These are phyloP conservation scores for Belonocnema kinseyi DNA, from an alignment of 1,140 invertebrate genomes.

Conservation along the genomic window DNA sequence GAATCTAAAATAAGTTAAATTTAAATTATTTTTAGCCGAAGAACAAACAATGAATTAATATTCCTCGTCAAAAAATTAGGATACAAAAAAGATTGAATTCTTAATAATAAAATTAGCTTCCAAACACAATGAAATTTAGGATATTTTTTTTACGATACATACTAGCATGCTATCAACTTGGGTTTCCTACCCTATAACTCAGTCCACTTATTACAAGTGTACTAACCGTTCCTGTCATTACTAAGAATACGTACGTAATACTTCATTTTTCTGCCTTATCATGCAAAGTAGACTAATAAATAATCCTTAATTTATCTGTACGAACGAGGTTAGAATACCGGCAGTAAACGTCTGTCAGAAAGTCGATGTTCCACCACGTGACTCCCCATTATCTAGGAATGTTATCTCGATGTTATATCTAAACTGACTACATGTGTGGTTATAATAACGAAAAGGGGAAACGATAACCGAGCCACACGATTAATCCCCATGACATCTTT, in stretches of 20 bases:
- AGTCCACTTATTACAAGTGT: not conserved
- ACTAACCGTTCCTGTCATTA: not conserved
- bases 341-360: conserved; percentile 56
- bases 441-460: not conserved
- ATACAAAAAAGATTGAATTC: too few species aligned
- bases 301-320: not conserved
- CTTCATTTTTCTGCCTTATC: not conserved
- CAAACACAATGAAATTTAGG: too few species aligned
- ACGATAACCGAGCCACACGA: not conserved
- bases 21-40: too few species aligned
- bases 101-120: too few species aligned
- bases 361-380: conserved; percentile 71
- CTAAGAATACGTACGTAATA: not conserved
- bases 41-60: too few species aligned
- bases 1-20: too few species aligned
- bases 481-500: not conserved
- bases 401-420: conserved; percentile 50
- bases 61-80: too few species aligned
- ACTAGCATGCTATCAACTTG: too few species aligned
- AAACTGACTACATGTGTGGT: not conserved
- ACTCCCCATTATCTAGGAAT: conserved; percentile 62
- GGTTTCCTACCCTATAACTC: too few species aligned
- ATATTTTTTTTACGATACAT: too few species aligned
- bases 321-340: not conserved
- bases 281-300: not conserved